phyloP scores from a whole-genome alignment of 2,797 vertebrate genomes.

The Sciaenops ocellatus region DNA sequence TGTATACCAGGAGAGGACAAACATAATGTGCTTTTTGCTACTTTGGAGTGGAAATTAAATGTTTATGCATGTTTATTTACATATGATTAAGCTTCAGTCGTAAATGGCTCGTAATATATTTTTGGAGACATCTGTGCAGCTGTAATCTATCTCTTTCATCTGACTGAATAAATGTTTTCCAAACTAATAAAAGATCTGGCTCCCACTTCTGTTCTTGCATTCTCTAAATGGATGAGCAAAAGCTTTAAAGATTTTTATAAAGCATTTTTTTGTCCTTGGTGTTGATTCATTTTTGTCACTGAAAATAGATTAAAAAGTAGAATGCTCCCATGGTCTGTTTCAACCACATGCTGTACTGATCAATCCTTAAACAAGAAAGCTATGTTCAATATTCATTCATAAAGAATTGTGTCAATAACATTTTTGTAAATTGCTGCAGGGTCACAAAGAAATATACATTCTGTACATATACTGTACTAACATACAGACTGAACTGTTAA shows the following conservation, averaged over 20 bases:
- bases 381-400: not conserved
- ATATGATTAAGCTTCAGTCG: not conserved
- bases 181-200: slow-evolving; percentile 5
- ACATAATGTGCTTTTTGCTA: not conserved
- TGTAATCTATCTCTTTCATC: slow-evolving; percentile 12
- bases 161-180: slow-evolving; percentile 8
- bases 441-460: no score
- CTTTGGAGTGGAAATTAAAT: slow-evolving; percentile 15
- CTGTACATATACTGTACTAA: no score
- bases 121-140: slow-evolving; percentile 7
- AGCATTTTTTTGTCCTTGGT: not conserved
- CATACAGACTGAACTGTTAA: not conserved
- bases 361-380: not conserved
- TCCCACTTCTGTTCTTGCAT: not conserved
- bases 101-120: not conserved
- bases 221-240: slow-evolving; percentile 9
- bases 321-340: not conserved
- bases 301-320: not conserved
- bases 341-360: not conserved
- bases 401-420: not conserved
- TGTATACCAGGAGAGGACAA: not conserved
- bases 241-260: slow-evolving; percentile 1
- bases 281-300: slow-evolving; percentile 2
- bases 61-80: not conserved
- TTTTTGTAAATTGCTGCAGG: not conserved